Conservation (phyloP, 2,113 vertebrate species). For the Etheostoma cragini region DNA sequence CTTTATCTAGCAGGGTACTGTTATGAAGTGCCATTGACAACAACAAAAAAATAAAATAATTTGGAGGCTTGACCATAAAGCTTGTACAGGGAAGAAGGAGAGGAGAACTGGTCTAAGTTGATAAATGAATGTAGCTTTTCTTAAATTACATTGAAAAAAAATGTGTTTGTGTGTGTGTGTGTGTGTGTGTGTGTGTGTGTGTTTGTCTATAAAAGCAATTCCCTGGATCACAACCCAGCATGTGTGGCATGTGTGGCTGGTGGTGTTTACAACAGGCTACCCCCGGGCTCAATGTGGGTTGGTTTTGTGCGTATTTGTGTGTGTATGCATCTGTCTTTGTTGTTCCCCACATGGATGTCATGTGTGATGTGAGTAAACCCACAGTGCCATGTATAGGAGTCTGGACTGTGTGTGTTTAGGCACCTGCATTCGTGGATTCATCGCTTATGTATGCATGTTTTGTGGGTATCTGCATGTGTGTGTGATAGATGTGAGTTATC, state of each 20-base stretch:
- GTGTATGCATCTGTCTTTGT: constrained; percentile 38
- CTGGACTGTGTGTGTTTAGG: constrained; percentile 37
- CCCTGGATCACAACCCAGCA: constrained; percentile 44
- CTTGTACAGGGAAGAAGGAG: neutral
- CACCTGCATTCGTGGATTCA: constrained; percentile 8
- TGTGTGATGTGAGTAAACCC: constrained; percentile 54
- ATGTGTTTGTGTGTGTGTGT: neutral
- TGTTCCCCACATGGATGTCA: constrained; percentile 56
- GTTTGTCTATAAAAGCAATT: constrained; percentile 40
- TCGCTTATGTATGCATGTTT: neutral
- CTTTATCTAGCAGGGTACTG: constrained; percentile 34
- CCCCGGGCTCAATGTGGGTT: constrained; percentile 41
- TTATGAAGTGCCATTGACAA: constrained; percentile 21
- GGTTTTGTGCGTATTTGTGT: constrained; percentile 23
- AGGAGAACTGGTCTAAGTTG: constrained; percentile 8
- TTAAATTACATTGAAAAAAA: constrained; percentile 37
- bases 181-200: constrained; percentile 25
- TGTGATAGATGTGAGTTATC: constrained; percentile 32
- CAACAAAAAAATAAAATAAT: constrained; percentile 3
- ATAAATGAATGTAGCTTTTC: constrained; percentile 53
- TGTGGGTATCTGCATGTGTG: neutral
- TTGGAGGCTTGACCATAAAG: constrained; percentile 24
- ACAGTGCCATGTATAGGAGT: constrained; percentile 49
- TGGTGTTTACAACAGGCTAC: constrained; percentile 58
- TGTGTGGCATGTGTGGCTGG: constrained; percentile 56